Conservation (phyloP, 1,140 invertebrate genomes). For the Cherax quadricarinatus region DNA sequence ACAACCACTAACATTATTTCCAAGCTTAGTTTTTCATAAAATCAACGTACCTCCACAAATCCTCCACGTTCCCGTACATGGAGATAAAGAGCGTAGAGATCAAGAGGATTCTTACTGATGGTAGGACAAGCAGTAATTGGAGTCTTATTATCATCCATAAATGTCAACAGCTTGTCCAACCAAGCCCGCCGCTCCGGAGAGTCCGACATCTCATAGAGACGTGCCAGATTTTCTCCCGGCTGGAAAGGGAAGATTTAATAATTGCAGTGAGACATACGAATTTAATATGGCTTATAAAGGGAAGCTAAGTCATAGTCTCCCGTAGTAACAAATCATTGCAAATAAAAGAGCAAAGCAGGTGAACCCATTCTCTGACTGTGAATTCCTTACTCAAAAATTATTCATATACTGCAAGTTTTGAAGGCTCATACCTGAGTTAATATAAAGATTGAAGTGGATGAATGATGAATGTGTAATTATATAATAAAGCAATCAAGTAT, state of each 20-base stretch:
- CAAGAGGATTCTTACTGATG: slow-evolving; percentile 98
- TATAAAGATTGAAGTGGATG: background rate
- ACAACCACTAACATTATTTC: too few species aligned
- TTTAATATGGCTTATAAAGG: background rate
- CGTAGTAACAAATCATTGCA: background rate
- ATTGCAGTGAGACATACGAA: background rate
- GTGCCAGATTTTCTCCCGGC: slow-evolving; percentile 69
- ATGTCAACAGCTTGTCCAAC: slow-evolving; percentile 93
- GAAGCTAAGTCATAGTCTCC: background rate
- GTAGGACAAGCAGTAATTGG: slow-evolving; percentile 96
- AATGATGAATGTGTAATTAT: slow-evolving; percentile 7
- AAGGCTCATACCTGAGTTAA: background rate
- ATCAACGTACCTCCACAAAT: slow-evolving; percentile 91
- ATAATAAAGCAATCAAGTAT: slow-evolving; percentile 1
- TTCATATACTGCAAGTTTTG: slow-evolving; percentile 3
- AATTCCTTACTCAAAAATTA: slow-evolving; percentile 1
- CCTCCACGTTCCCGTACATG: slow-evolving; percentile 97
- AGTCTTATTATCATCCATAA: slow-evolving; percentile 94
- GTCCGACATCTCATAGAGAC: slow-evolving; percentile 97
- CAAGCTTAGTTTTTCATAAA: background rate
- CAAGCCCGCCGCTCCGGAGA: slow-evolving; percentile 92
- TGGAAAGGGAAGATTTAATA: slow-evolving; percentile 21
- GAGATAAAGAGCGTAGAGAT: slow-evolving; percentile 96
- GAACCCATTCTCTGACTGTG: background rate
- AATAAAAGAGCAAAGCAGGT: background rate